phyloP scores from a whole-genome alignment of 2,113 vertebrate genomes.

The Hippocampus zosterae region DNA sequence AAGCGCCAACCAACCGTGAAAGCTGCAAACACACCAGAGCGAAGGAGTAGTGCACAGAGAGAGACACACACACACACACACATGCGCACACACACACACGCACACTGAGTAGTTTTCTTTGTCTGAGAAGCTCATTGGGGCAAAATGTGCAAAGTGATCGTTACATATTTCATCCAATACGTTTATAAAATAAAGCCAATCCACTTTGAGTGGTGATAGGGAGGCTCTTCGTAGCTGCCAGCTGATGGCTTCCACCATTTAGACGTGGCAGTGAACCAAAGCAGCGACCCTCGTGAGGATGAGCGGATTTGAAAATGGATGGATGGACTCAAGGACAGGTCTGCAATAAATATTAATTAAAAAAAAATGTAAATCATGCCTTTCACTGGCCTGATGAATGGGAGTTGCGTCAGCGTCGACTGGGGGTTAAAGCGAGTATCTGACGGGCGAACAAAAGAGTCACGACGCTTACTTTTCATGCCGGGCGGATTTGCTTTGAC shows the following conservation, averaged over 20 bases:
- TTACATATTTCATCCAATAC: background rate
- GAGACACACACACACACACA: background rate
- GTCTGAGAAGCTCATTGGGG: background rate
- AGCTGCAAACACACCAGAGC: background rate
- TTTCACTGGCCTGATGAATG: background rate
- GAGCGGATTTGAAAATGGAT: no score
- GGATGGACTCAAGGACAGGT: no score
- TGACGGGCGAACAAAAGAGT: background rate
- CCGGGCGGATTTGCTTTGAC: background rate
- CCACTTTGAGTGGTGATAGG: background rate
- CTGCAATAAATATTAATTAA: no score
- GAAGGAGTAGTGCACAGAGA: background rate
- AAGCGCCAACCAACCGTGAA: background rate
- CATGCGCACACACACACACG: background rate
- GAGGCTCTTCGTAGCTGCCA: background rate
- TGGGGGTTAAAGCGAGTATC: background rate
- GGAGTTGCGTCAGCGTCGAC: background rate
- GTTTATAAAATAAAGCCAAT: background rate
- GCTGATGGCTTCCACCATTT: background rate
- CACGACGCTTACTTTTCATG: background rate
- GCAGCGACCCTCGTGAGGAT: background rate
- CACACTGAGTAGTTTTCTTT: background rate
- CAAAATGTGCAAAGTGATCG: background rate
- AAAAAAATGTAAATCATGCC: background rate
- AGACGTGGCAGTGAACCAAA: background rate